These are phyloP conservation scores for Ochlodes sylvanus DNA, from an alignment of 2,888 invertebrate genomes.

Conservation along the genomic window DNA sequence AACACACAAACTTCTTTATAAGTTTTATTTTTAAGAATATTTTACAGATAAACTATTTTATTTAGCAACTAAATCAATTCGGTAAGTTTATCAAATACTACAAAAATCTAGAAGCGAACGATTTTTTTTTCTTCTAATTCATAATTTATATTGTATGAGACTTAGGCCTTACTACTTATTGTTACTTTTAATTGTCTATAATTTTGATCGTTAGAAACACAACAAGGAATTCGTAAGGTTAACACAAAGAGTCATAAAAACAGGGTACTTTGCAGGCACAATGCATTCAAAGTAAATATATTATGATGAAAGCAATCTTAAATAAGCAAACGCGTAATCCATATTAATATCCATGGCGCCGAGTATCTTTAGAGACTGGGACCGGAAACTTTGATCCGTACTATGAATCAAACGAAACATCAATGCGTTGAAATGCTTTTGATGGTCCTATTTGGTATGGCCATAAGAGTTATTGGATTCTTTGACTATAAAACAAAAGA, in stretches of 20 bases:
- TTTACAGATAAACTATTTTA: too few species aligned
- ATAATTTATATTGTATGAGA: too few species aligned
- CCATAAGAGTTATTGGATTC: constrained; percentile 29
- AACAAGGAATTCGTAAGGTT: background rate
- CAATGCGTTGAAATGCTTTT: constrained; percentile 59
- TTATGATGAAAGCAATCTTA: constrained; percentile 26
- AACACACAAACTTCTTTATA: too few species aligned
- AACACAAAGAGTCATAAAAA: constrained; percentile 22
- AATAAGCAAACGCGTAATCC: constrained; percentile 32
- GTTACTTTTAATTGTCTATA: too few species aligned
- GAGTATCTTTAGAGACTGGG: constrained; percentile 54
- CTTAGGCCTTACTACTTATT: too few species aligned
- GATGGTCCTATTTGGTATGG: constrained; percentile 46
- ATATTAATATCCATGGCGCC: constrained; percentile 53
- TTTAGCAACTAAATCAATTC: too few species aligned
- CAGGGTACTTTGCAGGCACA: background rate
- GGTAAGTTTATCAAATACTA: too few species aligned
- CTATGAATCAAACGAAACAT: constrained; percentile 52
- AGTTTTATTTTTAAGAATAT: too few species aligned
- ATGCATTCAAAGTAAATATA: constrained; percentile 21
- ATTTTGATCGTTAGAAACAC: background rate
- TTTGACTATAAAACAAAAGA: constrained; percentile 28
- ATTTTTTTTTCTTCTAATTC: too few species aligned
- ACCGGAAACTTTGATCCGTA: constrained; percentile 66
- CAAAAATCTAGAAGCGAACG: too few species aligned